Evolutionary conservation across 2,113 vertebrate genomes (phyloP).

Genomic region (Dascyllus trimaculatus): DNA sequence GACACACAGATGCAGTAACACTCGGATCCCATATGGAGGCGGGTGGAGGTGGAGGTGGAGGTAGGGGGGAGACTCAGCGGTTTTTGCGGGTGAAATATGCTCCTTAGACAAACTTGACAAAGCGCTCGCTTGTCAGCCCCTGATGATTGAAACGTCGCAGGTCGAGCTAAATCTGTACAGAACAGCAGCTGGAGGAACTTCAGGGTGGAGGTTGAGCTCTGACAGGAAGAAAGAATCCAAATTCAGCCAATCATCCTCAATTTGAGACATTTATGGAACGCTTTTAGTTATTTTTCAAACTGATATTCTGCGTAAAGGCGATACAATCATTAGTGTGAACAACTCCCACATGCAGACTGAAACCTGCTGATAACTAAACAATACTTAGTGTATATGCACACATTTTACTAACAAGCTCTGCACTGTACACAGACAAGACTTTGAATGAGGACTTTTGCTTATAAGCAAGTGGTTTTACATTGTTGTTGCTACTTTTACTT

Average conservation of each 20-base stretch:
- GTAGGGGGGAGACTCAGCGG: neutral
- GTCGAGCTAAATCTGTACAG: constrained; percentile 13
- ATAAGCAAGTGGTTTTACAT: no score
- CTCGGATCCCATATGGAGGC: constrained; percentile 12
- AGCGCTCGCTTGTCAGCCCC: constrained; percentile 14
- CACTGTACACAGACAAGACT: no score
- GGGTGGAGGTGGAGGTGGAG: neutral
- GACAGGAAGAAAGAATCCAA: neutral
- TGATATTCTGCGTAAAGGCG: no score
- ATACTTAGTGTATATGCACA: no score
- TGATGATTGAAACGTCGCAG: constrained; percentile 13
- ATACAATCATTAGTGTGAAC: neutral
- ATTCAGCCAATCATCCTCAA: no score
- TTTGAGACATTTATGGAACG: neutral
- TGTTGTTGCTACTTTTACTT: no score
- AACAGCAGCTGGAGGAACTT: neutral
- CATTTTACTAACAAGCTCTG: no score
- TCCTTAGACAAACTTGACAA: constrained; percentile 35
- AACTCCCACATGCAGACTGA: neutral
- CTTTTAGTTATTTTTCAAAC: no score
- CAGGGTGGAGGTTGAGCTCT: neutral
- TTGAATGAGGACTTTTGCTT: no score
- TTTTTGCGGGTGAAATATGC: constrained; percentile 30
- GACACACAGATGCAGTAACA: constrained; percentile 40
- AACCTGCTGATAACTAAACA: no score